phyloP scores from a whole-genome alignment of 2,113 vertebrate species.

The Oophaga pumilio region DNA sequence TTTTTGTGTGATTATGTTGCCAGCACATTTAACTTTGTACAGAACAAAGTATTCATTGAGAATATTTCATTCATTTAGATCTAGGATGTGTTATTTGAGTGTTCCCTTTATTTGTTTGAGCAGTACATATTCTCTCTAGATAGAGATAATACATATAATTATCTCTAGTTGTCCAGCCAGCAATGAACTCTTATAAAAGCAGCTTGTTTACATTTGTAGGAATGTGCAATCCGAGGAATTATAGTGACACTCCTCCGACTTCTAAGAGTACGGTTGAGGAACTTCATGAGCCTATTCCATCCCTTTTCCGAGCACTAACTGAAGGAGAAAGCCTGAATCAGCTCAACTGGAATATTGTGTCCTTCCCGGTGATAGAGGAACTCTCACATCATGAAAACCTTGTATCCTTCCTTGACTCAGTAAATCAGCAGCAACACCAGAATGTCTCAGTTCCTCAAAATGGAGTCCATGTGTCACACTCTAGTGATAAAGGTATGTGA shows the following conservation, averaged over 20 bases:
- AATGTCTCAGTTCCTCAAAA: conserved; percentile 89
- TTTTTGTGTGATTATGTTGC: no score
- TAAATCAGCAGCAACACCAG: conserved; percentile 84
- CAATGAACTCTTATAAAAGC: not conserved
- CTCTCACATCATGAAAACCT: conserved; percentile 93
- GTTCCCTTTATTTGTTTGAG: no score
- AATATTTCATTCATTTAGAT: no score
- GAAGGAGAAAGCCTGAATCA: conserved; percentile 84
- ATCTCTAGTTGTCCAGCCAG: not conserved
- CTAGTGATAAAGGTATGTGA: conserved; percentile 84
- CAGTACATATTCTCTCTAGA: no score
- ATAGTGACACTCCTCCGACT: conserved; percentile 94
- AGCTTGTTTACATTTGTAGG: conserved; percentile 68
- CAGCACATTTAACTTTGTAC: no score
- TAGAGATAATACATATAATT: no score
- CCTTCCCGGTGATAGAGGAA: conserved; percentile 94
- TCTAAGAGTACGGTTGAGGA: conserved; percentile 98
- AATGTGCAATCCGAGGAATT: conserved; percentile 98
- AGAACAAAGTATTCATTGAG: no score
- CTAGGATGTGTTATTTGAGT: no score
- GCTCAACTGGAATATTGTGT: conserved; percentile 95
- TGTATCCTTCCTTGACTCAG: conserved; percentile 92
- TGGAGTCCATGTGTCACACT: conserved; percentile 86
- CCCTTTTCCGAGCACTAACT: conserved; percentile 93
- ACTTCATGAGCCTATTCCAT: conserved; percentile 93